phyloP scores from a whole-genome alignment of 2,797 vertebrate species.

The Cynodonichthys magdalenae region DNA sequence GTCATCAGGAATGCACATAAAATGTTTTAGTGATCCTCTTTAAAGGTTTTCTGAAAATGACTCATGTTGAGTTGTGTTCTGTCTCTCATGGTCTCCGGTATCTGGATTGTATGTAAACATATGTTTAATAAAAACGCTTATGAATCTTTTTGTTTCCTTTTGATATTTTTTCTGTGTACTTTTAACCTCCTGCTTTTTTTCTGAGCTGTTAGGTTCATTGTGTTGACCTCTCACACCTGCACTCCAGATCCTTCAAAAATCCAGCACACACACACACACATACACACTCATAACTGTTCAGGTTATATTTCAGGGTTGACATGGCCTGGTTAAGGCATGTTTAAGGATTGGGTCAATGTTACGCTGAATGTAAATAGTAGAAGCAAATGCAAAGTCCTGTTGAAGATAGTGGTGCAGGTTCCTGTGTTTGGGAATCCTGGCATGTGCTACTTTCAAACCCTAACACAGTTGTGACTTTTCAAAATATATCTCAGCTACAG shows the following conservation, averaged over 20 bases:
- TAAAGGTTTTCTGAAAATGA: conserved; percentile 50
- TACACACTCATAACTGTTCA: conserved; percentile 15
- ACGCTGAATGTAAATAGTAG: no score
- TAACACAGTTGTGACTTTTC: neutral
- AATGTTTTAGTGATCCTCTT: conserved; percentile 5
- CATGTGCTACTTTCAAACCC: no score
- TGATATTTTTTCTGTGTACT: neutral
- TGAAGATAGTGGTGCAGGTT: no score
- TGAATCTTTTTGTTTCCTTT: neutral
- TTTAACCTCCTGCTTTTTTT: neutral
- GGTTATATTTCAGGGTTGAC: no score
- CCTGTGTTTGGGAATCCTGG: no score
- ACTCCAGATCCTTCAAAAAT: no score
- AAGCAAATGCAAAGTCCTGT: no score
- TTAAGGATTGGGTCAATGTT: no score
- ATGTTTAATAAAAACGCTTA: conserved; percentile 42
- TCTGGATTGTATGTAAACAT: conserved; percentile 59
- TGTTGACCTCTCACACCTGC: no score
- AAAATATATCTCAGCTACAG: neutral
- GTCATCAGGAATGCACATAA: conserved; percentile 7
- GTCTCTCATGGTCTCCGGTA: conserved; percentile 65
- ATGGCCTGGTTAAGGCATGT: no score
- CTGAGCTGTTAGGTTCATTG: neutral
- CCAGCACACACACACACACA: neutral
- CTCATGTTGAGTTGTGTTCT: conserved; percentile 73